These are phyloP conservation scores for Enhydra lutris DNA, from an alignment of 2,113 vertebrate species.

Conservation along the genomic window DNA sequence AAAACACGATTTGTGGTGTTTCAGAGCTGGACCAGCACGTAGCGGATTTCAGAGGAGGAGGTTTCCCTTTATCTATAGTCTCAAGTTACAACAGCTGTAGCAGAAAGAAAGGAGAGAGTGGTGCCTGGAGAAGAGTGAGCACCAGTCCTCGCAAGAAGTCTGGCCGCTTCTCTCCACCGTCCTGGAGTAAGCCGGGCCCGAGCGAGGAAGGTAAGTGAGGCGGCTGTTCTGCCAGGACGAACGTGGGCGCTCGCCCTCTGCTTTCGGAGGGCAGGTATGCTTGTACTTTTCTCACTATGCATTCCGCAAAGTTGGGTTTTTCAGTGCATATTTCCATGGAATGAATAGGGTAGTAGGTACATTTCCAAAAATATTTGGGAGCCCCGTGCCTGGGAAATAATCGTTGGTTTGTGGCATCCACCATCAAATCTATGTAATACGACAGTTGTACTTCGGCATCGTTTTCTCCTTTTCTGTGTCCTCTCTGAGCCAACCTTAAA, in stretches of 20 bases:
- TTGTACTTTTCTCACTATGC: neutral
- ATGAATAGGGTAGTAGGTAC: neutral
- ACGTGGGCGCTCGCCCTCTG: rapidly evolving
- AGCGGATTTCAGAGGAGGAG: constrained; percentile 91
- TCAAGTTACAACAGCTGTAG: constrained; percentile 83
- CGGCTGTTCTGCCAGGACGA: rapidly evolving
- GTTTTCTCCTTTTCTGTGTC: neutral
- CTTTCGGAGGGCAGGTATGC: neutral
- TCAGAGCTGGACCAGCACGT: constrained; percentile 91
- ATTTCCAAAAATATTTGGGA: neutral
- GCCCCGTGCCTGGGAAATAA: neutral
- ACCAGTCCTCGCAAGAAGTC: constrained; percentile 94
- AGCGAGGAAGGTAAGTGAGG: constrained; percentile 75
- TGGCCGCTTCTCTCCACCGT: constrained; percentile 74
- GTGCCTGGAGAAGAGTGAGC: constrained; percentile 92
- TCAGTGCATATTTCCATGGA: neutral
- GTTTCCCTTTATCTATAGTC: constrained; percentile 88
- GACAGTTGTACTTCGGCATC: neutral
- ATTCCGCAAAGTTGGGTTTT: neutral
- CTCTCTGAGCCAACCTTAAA: neutral
- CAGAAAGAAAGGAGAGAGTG: constrained; percentile 87
- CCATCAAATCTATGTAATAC: neutral
- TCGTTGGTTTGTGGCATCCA: neutral
- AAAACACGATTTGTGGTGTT: constrained; percentile 60
- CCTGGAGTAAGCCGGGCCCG: constrained; percentile 83